A percentile compares a stretch with the other conserved stretches of the same genome.
phyloP scores from a whole-genome alignment of 2,113 vertebrate species.

The Ptilorrhoa leucosticta region DNA sequence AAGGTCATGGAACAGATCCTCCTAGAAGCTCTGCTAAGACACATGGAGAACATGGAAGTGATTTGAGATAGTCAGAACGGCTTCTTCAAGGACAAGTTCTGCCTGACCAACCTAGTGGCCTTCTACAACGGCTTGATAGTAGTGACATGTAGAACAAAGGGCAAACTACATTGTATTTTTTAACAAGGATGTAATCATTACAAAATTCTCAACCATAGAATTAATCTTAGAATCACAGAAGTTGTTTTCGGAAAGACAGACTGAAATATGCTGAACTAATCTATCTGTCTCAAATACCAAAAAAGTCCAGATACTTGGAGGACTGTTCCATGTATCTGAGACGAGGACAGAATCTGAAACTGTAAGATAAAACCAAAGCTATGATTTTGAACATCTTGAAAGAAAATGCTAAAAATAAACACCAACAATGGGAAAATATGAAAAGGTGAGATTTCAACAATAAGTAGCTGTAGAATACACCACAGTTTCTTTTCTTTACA shows the following conservation, averaged over 20 bases:
- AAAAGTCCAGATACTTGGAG: not conserved
- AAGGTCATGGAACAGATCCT: not conserved
- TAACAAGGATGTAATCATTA: not conserved
- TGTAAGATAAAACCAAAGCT: not conserved
- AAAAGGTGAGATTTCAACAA: not conserved
- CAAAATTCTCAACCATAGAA: not conserved
- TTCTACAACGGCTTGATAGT: not conserved
- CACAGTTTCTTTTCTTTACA: not conserved
- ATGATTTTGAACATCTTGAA: not conserved
- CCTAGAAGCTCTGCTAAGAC: not conserved
- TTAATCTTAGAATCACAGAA: not conserved
- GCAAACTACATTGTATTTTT: not conserved
- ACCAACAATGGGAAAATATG: not conserved
- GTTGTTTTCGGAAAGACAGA: not conserved
- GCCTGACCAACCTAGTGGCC: not conserved
- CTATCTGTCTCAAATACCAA: not conserved
- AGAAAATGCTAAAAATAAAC: conserved; percentile 24
- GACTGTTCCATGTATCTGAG: not conserved
- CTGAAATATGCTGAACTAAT: not conserved
- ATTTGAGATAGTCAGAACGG: not conserved
- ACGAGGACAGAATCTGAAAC: not conserved
- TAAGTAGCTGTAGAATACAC: not conserved
- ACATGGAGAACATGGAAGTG: not conserved
- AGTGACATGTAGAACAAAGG: not conserved
- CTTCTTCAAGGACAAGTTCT: not conserved